These are phyloP conservation scores for Ophion costatus DNA, from an alignment of 2,888 invertebrate species.

Conservation along the genomic window DNA sequence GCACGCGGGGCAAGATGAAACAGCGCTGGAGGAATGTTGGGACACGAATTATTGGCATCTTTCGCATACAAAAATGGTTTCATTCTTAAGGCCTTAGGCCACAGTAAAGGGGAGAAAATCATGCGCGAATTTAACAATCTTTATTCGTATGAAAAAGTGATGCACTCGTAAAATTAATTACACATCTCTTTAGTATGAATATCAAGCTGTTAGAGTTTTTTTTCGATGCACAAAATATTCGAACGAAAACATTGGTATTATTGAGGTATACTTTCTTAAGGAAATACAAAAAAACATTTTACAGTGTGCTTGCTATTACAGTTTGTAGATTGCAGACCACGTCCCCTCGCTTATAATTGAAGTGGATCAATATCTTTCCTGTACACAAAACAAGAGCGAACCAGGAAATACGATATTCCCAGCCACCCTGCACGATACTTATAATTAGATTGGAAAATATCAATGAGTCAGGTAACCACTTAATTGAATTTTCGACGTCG, in stretches of 20 bases:
- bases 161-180: no score
- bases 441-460: slow-evolving; percentile 5
- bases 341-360: neutral
- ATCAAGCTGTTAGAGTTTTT: no score
- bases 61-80: no score
- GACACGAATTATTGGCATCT: no score
- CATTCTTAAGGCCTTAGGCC: no score
- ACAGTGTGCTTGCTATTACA: neutral
- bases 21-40: no score
- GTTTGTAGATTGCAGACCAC: neutral
- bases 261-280: neutral
- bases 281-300: neutral
- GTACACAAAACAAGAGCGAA: neutral
- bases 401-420: neutral
- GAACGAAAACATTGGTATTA: neutral
- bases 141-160: no score
- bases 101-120: no score
- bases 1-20: no score
- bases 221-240: no score
- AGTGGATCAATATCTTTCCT: slow-evolving; percentile 5
- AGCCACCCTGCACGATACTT: slow-evolving; percentile 2
- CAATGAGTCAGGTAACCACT: slow-evolving; percentile 14
- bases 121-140: no score
- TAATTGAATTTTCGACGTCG: slow-evolving; percentile 9
- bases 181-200: no score